Evolutionary conservation across 1,140 invertebrate species (phyloP).

Genomic region (Teleopsis dalmanni): DNA sequence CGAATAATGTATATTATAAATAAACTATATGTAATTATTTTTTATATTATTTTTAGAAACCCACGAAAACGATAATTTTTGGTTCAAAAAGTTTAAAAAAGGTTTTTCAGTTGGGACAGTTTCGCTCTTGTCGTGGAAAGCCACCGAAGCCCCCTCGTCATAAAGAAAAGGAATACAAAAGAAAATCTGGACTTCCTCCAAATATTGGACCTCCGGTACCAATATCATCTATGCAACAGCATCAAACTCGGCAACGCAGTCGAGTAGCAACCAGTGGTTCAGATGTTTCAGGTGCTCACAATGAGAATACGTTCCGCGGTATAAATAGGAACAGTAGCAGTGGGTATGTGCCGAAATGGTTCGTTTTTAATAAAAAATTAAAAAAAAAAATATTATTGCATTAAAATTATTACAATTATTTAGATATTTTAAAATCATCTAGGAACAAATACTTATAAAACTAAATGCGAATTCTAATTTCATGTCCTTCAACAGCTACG

Average conservation of each 20-base stretch:
- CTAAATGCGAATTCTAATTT: not conserved
- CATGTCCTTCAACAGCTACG: constrained; percentile 48
- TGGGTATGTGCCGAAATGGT: constrained; percentile 40
- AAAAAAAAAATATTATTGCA: not conserved
- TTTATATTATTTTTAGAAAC: constrained; percentile 41
- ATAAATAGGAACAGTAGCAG: constrained; percentile 62
- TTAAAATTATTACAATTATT: constrained; percentile 8
- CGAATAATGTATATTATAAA: too few relatives aligned
- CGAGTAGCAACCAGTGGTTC: constrained; percentile 39
- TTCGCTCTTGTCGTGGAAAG: constrained; percentile 35
- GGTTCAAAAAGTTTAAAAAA: constrained; percentile 50
- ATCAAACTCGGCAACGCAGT: constrained; percentile 17
- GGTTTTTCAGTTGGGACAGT: constrained; percentile 39
- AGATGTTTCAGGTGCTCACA: constrained; percentile 36
- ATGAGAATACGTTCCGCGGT: constrained; percentile 42
- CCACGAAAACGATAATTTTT: constrained; percentile 48
- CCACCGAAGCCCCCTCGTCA: constrained; percentile 17
- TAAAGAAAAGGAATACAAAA: constrained; percentile 10
- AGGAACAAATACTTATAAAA: not conserved
- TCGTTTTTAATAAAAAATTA: constrained; percentile 4
- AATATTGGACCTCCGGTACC: not conserved
- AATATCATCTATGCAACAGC: not conserved
- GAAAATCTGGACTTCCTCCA: constrained; percentile 11
- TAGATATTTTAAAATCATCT: not conserved
- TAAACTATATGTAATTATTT: not conserved